Percentiles rank a stretch among this genome's conserved stretches.
Evolutionary conservation across 2,113 vertebrate genomes (phyloP).

Genomic region (Xyliphius kryptos): DNA sequence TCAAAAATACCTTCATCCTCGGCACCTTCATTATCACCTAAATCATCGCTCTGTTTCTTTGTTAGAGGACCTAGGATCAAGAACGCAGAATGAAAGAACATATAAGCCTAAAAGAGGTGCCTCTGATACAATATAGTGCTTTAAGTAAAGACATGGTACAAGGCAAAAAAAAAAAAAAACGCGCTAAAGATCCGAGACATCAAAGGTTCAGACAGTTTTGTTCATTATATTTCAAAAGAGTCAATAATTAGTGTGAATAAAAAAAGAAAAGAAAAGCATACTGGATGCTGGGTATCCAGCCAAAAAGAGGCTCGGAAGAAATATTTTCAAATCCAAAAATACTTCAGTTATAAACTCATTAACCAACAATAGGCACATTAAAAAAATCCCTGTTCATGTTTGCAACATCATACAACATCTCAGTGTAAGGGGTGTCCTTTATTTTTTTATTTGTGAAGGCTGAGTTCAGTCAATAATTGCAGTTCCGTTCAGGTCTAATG

Average conservation of each 20-base stretch:
- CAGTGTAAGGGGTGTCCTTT: not conserved
- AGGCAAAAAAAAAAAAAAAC: conserved; percentile 53
- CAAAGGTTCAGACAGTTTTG: conserved; percentile 26
- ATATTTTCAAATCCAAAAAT: not conserved
- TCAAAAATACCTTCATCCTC: conserved; percentile 99
- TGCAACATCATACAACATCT: too few species aligned
- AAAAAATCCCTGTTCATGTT: too few species aligned
- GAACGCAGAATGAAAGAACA: conserved; percentile 56
- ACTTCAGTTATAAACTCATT: not conserved
- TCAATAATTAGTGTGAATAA: conserved; percentile 8
- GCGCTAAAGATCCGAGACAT: conserved; percentile 32
- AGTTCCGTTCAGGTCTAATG: not conserved
- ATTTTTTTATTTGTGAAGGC: not conserved
- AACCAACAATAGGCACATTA: too few species aligned
- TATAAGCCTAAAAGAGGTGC: too few species aligned
- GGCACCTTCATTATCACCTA: conserved; percentile 99
- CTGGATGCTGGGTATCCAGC: conserved; percentile 39
- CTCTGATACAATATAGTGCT: conserved; percentile 28
- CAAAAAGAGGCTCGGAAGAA: conserved; percentile 42
- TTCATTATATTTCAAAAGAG: not conserved
- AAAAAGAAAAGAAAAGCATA: conserved; percentile 27
- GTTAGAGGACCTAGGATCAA: conserved; percentile 99
- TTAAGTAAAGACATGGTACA: too few species aligned
- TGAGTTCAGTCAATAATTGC: not conserved
- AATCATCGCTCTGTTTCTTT: conserved; percentile 99